These are phyloP conservation scores for Atherinosoma microstoma DNA, from an alignment of 2,797 vertebrate species.

Conservation along the genomic window DNA sequence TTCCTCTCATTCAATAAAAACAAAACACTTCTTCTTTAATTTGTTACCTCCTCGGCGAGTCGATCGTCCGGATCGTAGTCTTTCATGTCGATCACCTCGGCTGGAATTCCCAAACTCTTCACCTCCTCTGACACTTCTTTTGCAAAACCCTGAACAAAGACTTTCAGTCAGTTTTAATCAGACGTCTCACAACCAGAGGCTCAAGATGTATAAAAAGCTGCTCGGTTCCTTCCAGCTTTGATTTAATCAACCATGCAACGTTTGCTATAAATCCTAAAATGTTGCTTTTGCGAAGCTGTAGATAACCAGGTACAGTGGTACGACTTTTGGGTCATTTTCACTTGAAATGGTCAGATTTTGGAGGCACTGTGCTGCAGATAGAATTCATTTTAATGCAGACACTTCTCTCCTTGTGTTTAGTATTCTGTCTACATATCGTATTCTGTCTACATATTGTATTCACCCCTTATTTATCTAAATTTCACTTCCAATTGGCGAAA, in stretches of 20 bases:
- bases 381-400: background rate
- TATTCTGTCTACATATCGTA: background rate
- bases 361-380: background rate
- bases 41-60: slow-evolving; percentile 88
- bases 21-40: background rate
- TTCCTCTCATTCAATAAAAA: background rate
- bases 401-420: background rate
- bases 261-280: too few species aligned
- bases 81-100: slow-evolving; percentile 86
- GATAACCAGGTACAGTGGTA: too few species aligned
- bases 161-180: background rate
- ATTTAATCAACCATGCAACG: too few species aligned
- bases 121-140: slow-evolving; percentile 83
- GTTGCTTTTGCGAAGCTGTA: too few species aligned
- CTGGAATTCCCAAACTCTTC: slow-evolving; percentile 73
- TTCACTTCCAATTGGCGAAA: background rate
- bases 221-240: too few species aligned
- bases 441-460: background rate
- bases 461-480: background rate
- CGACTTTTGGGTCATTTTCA: too few species aligned
- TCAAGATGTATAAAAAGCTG: background rate
- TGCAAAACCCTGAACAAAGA: slow-evolving; percentile 86
- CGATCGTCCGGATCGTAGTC: slow-evolving; percentile 92
- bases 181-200: background rate
- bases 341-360: too few species aligned